Base-by-base conservation (phyloP, 2,113 vertebrate genomes). In the Scomber scombrus region DNA sequence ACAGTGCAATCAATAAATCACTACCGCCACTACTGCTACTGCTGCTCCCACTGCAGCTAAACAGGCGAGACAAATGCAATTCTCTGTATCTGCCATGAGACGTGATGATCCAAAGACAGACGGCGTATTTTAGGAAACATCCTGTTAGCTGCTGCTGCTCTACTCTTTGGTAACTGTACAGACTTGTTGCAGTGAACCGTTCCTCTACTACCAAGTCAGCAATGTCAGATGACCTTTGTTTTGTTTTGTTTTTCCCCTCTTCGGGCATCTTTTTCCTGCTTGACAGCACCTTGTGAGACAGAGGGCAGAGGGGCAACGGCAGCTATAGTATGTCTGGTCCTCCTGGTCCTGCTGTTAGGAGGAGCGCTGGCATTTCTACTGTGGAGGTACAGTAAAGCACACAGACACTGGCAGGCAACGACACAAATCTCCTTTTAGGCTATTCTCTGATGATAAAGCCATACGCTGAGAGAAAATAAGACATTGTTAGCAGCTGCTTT, bases 371-470 rank as follows among this genome's bases (percentile, higher is more conserved):
- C 81, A 2, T 90, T 93, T 74, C 83, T 93, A 40, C 87, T 93
- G 26, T 84, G 94, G 84, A 91, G 95, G 95, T 95, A 93, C 50
- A 51, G 69, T 86, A 65, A 78, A 40, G 57, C 78, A 62, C 58
- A 46, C 10, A 56, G 3, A 81, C 74, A 67, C 71, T 10, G 29
- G 52, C 66, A 72, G 21, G 45, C 77, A 60, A 64, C n/a, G 0
- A 62, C 52, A 78, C 64, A 85, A 76, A 88, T 84, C 72, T 80
- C 43, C 78, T 83, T 87, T 82, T 78, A 81, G 77, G 71, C 75
- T 70, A 14, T n/a, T 58, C 57, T 76, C 63, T 72, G 71, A 50
- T 51, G 75, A 76, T 77, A 58, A 85, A 82, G 29, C 68, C 54
- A 69, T 23, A 77, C 1, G 4, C 85, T 11, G 66, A 45, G n/a